Evolutionary conservation across 2,113 vertebrate genomes (phyloP).

Genomic region (Varanus komodoensis): DNA sequence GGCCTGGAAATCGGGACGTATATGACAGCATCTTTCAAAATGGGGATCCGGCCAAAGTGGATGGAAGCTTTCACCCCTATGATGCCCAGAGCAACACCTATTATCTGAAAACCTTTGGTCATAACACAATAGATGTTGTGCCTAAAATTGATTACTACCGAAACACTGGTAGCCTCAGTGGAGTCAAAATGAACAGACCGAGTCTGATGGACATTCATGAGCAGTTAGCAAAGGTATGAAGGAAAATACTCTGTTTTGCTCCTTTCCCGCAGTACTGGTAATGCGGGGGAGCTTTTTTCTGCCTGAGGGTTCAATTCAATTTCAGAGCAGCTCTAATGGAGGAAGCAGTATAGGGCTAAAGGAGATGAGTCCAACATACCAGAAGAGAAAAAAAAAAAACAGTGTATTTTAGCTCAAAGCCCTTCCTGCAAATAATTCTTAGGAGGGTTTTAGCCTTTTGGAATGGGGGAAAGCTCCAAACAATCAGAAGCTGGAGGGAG

Average conservation of each 20-base stretch:
- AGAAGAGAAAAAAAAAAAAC: too few species aligned
- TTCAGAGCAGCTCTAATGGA: too few species aligned
- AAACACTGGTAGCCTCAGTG: slow-evolving; percentile 92
- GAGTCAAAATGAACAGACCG: slow-evolving; percentile 87
- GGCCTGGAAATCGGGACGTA: slow-evolving; percentile 74
- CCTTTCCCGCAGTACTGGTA: not conserved
- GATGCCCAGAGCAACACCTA: slow-evolving; percentile 82
- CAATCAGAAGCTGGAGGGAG: too few species aligned
- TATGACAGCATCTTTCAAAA: slow-evolving; percentile 78
- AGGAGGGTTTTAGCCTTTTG: too few species aligned
- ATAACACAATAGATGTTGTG: slow-evolving; percentile 92
- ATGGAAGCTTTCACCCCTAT: slow-evolving; percentile 80
- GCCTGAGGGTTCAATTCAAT: too few species aligned
- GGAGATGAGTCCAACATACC: too few species aligned
- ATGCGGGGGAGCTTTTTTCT: too few species aligned
- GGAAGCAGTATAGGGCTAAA: too few species aligned
- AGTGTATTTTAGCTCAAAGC: too few species aligned
- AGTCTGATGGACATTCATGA: slow-evolving; percentile 95
- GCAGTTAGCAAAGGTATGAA: slow-evolving; percentile 92
- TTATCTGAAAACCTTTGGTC: slow-evolving; percentile 90
- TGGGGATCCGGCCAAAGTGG: slow-evolving; percentile 81
- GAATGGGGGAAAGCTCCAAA: too few species aligned
- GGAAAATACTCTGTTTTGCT: too few species aligned
- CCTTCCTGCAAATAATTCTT: too few species aligned
- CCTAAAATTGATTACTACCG: slow-evolving; percentile 96